These are phyloP conservation scores for Cercocebus atys DNA, from an alignment of 2,113 vertebrate species.

Conservation along the genomic window DNA sequence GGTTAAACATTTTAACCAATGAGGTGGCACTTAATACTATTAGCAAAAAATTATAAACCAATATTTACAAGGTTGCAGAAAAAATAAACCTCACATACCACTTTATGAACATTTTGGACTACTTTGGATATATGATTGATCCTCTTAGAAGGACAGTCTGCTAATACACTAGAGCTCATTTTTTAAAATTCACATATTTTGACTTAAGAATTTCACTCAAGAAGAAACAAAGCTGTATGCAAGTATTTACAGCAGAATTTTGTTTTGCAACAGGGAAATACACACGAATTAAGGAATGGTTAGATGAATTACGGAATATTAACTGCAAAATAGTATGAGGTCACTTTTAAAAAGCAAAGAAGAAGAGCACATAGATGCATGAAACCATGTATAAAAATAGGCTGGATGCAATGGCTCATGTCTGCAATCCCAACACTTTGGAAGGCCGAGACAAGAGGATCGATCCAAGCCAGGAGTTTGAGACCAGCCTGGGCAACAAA, in stretches of 20 bases:
- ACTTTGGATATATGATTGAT: not conserved
- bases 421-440: too few species aligned
- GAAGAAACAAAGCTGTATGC: slow-evolving; percentile 23
- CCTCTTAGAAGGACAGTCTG: not conserved
- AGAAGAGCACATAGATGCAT: not conserved
- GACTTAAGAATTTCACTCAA: not conserved
- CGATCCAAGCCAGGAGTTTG: too few species aligned
- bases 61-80: not conserved
- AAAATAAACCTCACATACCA: not conserved
- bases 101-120: not conserved
- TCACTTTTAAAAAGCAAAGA: not conserved
- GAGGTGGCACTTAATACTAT: not conserved
- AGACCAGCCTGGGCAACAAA: not conserved
- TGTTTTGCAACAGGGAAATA: not conserved
- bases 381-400: not conserved
- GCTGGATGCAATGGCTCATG: too few species aligned
- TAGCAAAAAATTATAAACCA: not conserved
- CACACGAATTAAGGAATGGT: not conserved
- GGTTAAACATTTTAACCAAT: not conserved
- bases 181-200: slow-evolving; percentile 15
- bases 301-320: not conserved
- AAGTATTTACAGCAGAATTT: not conserved
- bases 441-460: too few species aligned
- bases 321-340: not conserved
- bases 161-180: not conserved